Evolutionary conservation across 2,888 invertebrate genomes (phyloP), one percentile per base, ranked within the genome.

Genomic region (Lasioglossum villosulum): DNA sequence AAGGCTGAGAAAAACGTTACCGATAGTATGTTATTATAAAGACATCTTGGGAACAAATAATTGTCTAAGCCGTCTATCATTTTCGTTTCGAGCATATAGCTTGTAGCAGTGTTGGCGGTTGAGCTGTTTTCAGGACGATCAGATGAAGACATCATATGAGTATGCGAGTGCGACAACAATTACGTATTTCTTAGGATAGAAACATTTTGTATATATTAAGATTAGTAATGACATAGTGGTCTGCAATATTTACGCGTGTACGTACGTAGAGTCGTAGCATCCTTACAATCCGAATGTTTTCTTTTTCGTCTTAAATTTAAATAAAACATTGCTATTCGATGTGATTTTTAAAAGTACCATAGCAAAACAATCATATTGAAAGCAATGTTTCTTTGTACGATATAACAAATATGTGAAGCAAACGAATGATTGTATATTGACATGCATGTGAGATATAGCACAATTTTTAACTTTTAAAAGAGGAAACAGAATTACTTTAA

Each of bases 1-100:
- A 88, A 90, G 80, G 86, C 83, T 83, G 86, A 84, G 82, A 73
- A 82, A 77, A 79, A 77, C 42, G 79, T 84, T 87, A 89, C 79
- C 83, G 80, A 82, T 88, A 86, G 81, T 83, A 75, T 85, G 83
- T 90, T 86, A 86, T 77, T 83, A 82, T 88, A 89, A 90, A 89
- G 87, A 90, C 87, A 89, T 90, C 78, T 91, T 90, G 85, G 90
- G 89, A 90, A 90, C 90, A 91, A 90, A 80, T 89, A 87, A 90
- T 84, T 88, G 87, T 88, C 83, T 90, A 89, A 90, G 88, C 88
- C 81, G 77, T 75, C 73, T 88, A 63, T 89, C 74, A 84, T 82
- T 87, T 90, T 56, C 56, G 77, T 88, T 86, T 89, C 74, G 81
- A 85, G 39, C 82, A 82, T 70, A 70, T 82, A 81, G 78, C 73